Base-by-base conservation (phyloP, 2,113 vertebrate species). In the Oceanodroma tethys region DNA sequence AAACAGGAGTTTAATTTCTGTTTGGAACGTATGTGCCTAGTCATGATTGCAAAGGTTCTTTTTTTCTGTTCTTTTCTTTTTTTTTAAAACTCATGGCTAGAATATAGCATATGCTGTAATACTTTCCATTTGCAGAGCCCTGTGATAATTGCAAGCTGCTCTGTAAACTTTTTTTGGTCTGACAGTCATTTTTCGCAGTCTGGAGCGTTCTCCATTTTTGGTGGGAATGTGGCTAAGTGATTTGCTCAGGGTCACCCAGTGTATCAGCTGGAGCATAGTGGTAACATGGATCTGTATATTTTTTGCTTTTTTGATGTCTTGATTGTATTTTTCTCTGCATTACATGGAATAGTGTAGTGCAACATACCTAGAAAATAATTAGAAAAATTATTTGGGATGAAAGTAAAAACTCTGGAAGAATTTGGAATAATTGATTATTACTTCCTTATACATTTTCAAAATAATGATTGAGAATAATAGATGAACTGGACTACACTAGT, bases 61-160 rank as follows among this genome's bases (percentile, higher is more conserved):
- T 53, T 81, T 95, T 83, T 76, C 7, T 63, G 13, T 50, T 50
- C 23, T 50, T 53, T 45, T 63, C n/a, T 65, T n/a, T 38, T 66
- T 66, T 76, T 84, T 73, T 26, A 25, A n/a, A 91, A 67, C 11
- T n/a, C 91, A 88, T 88, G 94, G 81, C 87, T 88, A 90, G 30
- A 80, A 68, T 73, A 68, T 72, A 70, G 66, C 68, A 86, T 59
- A 82, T 95, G 83, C 29, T 81, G 81, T 95, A 95, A 93, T 95
- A 91, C 25, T 96, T 97, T 95, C 96, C 94, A 62, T 90, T 97
- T 95, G 91, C 67, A 85, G 40, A 91, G 70, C 65, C 40, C 40
- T 95, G 73, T 95, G 86, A 96, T 91, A 86, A 75, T 52, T 96
- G 45, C 68, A 97, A 91, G 86, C 91, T 95, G 94, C 36, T 89